A percentile compares a stretch with the other conserved stretches of the same genome.
phyloP scores from a whole-genome alignment of 2,888 invertebrate species.

The Lasius platythorax region DNA sequence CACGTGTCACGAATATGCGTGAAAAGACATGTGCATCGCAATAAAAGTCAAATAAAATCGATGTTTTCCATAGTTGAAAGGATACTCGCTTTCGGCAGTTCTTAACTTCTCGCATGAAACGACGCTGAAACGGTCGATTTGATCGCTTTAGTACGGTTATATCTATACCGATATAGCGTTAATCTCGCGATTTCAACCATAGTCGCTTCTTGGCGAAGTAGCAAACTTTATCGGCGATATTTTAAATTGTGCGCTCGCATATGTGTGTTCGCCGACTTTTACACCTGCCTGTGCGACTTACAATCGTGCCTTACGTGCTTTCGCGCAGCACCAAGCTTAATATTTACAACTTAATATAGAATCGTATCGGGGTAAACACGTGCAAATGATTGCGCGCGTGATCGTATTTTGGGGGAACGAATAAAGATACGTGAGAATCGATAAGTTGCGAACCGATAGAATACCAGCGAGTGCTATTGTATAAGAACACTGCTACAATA shows the following conservation, averaged over 20 bases:
- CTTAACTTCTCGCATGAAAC: constrained; percentile 24
- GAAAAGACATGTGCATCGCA: constrained; percentile 3
- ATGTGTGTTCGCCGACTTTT: constrained; percentile 31
- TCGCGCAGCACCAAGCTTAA: background rate
- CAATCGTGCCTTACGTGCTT: constrained; percentile 17
- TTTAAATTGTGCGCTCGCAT: constrained; percentile 22
- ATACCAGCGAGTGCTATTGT: background rate
- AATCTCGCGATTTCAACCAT: constrained; percentile 30
- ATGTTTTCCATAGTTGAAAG: background rate
- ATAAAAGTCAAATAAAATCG: constrained; percentile 30
- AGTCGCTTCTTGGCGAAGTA: constrained; percentile 11
- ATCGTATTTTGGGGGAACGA: constrained; percentile 3
- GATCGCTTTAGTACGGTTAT: background rate
- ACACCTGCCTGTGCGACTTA: constrained; percentile 42
- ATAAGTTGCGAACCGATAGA: constrained; percentile 1
- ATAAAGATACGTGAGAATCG: constrained; percentile 14
- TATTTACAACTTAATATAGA: constrained; percentile 49
- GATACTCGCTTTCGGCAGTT: constrained; percentile 32
- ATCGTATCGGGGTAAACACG: constrained; percentile 30
- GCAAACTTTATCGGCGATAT: constrained; percentile 50
- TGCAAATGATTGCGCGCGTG: constrained; percentile 16
- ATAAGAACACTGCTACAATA: background rate
- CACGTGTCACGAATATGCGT: background rate
- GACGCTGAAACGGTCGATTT: constrained; percentile 14
- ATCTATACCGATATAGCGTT: constrained; percentile 32